Conservation (phyloP, 2,113 vertebrate genomes). For the Pseudorhombus dupliciocellatus region DNA sequence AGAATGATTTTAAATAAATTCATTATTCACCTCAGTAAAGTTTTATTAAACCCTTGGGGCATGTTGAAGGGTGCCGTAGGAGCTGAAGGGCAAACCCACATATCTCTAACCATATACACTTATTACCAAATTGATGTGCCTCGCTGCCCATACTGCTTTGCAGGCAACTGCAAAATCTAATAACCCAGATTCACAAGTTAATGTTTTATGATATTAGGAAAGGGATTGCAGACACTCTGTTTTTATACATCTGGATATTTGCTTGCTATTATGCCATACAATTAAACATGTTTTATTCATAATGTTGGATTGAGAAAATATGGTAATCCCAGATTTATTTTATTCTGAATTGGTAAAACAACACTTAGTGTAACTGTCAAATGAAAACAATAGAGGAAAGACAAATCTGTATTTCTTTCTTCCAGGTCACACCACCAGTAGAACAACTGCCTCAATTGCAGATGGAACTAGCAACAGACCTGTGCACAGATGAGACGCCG, state of each 20-base stretch:
- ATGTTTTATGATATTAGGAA: slow-evolving; percentile 71
- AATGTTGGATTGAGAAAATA: slow-evolving; percentile 55
- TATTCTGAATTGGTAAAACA: slow-evolving; percentile 23
- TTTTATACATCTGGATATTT: slow-evolving; percentile 63
- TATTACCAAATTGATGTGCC: slow-evolving; percentile 70
- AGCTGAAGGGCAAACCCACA: slow-evolving; percentile 73
- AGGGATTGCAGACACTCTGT: slow-evolving; percentile 38
- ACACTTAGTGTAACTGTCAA: neutral
- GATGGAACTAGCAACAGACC: slow-evolving; percentile 48
- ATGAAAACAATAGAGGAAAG: neutral
- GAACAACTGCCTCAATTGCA: slow-evolving; percentile 59
- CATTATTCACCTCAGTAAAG: slow-evolving; percentile 81
- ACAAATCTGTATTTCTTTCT: slow-evolving; percentile 1
- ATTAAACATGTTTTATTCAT: slow-evolving; percentile 72
- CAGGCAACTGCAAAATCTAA: slow-evolving; percentile 64
- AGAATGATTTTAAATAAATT: slow-evolving; percentile 78
- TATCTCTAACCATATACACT: slow-evolving; percentile 70
- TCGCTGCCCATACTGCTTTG: slow-evolving; percentile 48
- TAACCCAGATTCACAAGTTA: slow-evolving; percentile 60
- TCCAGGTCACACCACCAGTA: slow-evolving; percentile 60
- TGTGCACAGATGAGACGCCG: slow-evolving; percentile 42
- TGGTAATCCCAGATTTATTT: slow-evolving; percentile 36
- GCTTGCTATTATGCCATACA: slow-evolving; percentile 59
- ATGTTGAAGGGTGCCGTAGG: slow-evolving; percentile 64
- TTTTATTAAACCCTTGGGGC: slow-evolving; percentile 80